A percentile compares a stretch with the other conserved stretches of the same genome.
Evolutionary conservation across 1,140 invertebrate species (phyloP).

Genomic region (Pteromalus puparum): DNA sequence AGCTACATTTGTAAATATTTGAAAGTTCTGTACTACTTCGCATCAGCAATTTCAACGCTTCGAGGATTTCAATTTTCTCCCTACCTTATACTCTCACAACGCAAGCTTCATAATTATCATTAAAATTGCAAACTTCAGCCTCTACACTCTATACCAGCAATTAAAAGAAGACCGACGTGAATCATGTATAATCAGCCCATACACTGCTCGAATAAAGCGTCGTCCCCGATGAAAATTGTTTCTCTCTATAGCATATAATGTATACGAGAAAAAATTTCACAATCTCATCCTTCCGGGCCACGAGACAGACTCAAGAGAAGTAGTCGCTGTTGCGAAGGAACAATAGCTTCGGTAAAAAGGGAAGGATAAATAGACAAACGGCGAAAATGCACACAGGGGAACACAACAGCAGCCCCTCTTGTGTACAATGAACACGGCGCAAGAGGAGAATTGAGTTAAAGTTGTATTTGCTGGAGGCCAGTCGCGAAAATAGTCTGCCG

Average conservation of each 20-base stretch:
- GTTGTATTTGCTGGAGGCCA: not conserved
- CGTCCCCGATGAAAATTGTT: not conserved
- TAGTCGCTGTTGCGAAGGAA: not conserved
- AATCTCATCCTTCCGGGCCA: conserved; percentile 36
- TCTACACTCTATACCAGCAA: not conserved
- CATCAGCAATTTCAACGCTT: too few species aligned
- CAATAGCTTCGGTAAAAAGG: conserved; percentile 5
- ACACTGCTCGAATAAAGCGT: not conserved
- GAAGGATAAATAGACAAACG: conserved; percentile 29
- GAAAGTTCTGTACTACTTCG: too few species aligned
- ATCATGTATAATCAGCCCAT: not conserved
- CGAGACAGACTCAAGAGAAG: conserved; percentile 22
- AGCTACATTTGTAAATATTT: too few species aligned
- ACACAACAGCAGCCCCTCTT: not conserved
- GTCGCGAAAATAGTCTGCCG: conserved; percentile 7
- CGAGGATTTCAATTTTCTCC: too few species aligned
- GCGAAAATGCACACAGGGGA: conserved; percentile 30
- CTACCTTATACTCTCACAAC: too few species aligned
- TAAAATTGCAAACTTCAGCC: not conserved
- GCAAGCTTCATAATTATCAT: not conserved
- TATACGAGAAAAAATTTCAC: conserved; percentile 26
- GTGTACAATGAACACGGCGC: not conserved
- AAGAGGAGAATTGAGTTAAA: not conserved
- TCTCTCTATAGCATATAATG: not conserved
- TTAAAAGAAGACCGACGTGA: not conserved